These are phyloP conservation scores for Notolepis coatsorum DNA, from an alignment of 2,797 vertebrate species.

Conservation along the genomic window DNA sequence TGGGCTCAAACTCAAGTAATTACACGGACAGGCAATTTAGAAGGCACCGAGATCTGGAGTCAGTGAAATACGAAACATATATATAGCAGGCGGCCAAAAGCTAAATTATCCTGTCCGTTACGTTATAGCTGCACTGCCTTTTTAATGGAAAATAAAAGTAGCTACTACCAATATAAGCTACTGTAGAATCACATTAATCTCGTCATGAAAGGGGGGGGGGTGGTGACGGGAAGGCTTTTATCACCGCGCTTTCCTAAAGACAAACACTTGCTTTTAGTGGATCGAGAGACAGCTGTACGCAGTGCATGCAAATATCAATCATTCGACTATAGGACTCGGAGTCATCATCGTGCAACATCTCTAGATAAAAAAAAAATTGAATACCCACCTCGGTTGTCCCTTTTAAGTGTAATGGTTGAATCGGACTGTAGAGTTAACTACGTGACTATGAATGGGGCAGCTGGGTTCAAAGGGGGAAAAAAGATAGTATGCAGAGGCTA, in stretches of 20 bases:
- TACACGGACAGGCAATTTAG: conserved; percentile 93
- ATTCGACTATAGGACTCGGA: background rate
- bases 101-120: conserved; percentile 68
- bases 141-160: conserved; percentile 32
- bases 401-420: conserved; percentile 66
- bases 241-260: conserved; percentile 23
- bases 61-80: conserved; percentile 86
- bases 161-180: background rate
- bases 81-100: conserved; percentile 84
- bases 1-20: conserved; percentile 96
- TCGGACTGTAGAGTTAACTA: conserved; percentile 24
- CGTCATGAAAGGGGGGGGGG: conserved; percentile 3
- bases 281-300: background rate
- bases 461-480: conserved; percentile 18
- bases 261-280: conserved; percentile 15
- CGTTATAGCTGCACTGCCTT: background rate
- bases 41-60: conserved; percentile 83
- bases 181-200: conserved; percentile 14
- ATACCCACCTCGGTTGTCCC: conserved; percentile 76
- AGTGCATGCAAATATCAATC: background rate
- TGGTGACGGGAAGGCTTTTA: conserved; percentile 23
- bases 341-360: conserved; percentile 7
- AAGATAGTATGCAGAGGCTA: conserved; percentile 34
- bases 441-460: background rate
- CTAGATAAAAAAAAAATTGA: background rate